These are phyloP conservation scores for Sebastes vulpes DNA, from an alignment of 2,797 vertebrate genomes.

Conservation along the genomic window DNA sequence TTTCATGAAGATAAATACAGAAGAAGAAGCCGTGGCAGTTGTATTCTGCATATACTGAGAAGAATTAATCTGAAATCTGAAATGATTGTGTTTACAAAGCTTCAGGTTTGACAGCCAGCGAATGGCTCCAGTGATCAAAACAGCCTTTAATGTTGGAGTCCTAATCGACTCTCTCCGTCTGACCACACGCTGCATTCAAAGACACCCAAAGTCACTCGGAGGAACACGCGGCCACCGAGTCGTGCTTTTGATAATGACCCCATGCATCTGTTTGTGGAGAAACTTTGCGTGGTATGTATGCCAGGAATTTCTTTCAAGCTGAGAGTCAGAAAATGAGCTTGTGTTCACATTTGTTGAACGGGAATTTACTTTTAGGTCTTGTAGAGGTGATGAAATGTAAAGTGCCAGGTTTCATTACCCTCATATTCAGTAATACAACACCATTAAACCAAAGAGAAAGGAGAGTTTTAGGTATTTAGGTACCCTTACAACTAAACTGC, in stretches of 20 bases:
- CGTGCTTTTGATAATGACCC: slow-evolving; percentile 41
- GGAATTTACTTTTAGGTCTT: not conserved
- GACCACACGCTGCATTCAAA: slow-evolving; percentile 54
- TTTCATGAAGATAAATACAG: slow-evolving; percentile 61
- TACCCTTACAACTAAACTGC: no score
- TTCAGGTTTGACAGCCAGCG: slow-evolving; percentile 60
- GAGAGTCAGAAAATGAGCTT: not conserved
- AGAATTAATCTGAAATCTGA: slow-evolving; percentile 52
- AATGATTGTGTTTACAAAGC: slow-evolving; percentile 62
- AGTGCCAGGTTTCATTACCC: not conserved
- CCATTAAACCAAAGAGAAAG: not conserved
- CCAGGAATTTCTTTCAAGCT: not conserved
- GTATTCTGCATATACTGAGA: slow-evolving; percentile 36
- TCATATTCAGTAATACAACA: not conserved
- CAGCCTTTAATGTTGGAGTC: slow-evolving; percentile 44
- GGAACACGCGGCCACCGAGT: not conserved
- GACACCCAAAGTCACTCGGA: slow-evolving; percentile 26
- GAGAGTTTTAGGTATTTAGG: not conserved
- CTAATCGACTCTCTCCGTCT: slow-evolving; percentile 43
- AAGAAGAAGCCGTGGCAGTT: slow-evolving; percentile 11
- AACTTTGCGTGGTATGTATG: not conserved
- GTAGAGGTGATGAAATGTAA: not conserved
- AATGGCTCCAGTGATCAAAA: slow-evolving; percentile 47
- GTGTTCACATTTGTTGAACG: not conserved
- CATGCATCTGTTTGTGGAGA: not conserved